Base-by-base conservation (phyloP, 2,888 invertebrate species). In the Minunthozetes semirufus region DNA sequence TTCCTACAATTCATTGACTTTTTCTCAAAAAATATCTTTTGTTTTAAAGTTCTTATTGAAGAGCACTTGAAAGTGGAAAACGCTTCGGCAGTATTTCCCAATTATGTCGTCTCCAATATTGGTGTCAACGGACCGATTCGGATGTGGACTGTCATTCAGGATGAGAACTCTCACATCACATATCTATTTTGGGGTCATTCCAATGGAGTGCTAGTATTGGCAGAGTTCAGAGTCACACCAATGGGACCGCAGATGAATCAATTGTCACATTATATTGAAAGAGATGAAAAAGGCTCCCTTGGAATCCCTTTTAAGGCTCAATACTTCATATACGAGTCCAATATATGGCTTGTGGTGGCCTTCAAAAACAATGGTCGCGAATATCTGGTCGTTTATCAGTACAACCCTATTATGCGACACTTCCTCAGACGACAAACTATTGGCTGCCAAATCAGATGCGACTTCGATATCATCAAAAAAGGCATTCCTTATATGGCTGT, bases 371-470 rank as follows among this genome's bases (percentile, higher is more conserved):
- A 0, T 9, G 22, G 19, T 6, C 72, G 50, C 2, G 72, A 72
- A 25, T 72, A 72, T 50, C 5, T 72, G 48, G 72, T 33, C 5
- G 72, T 72, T 27, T 72, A 72, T 72, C 72, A 72, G 48, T 50
- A 46, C 27, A 72, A 25, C 48, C 68, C 19, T 9, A 33, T 15
- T n/a, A 2, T 19, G 2, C 19, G 13, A 1, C 13, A n/a, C 1
- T 50, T 72, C 8, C n/a, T 50, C 9, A n/a, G 56, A 56, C 42
- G 53, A 50, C 72, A 72, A 27, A 53, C 56, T 25, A 72, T 72
- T 33, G 38, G 25, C 15, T 38, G n/a, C 2, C 48, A 72, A 6
- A 1, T 53, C 29, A 3, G 27, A 50, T 19, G 50, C 22, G 72
- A 72, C 38, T 72, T 72, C 42, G 72, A 72, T n/a, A 72, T 72